Percentiles rank a stretch among this genome's conserved stretches.
Conservation (phyloP, 92 coral and sea anemone genomes). For the Phymanthus crucifer region DNA sequence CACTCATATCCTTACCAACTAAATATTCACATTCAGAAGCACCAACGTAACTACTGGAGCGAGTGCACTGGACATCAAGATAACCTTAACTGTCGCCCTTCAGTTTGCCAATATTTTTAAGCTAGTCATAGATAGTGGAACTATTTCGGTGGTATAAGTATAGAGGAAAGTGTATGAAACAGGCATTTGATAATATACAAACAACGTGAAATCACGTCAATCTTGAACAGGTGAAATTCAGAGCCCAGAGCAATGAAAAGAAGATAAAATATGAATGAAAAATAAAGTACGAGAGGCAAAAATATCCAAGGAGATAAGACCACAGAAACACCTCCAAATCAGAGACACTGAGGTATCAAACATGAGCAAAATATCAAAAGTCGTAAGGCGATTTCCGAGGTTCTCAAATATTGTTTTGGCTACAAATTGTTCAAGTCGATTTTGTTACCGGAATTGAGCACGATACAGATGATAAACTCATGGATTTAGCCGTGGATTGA, state of each 20-base stretch:
- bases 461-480: not conserved
- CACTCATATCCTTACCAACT: not conserved
- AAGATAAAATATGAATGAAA: too few relatives aligned
- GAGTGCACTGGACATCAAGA: not conserved
- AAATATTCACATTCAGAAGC: not conserved
- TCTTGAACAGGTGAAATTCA: too few relatives aligned
- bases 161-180: not conserved
- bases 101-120: not conserved
- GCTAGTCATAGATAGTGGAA: not conserved
- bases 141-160: not conserved
- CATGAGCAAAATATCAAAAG: not conserved
- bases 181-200: not conserved
- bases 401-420: not conserved
- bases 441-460: not conserved
- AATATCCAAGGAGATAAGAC: not conserved
- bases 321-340: not conserved
- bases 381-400: not conserved
- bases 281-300: too few relatives aligned
- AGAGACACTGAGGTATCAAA: not conserved
- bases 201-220: not conserved
- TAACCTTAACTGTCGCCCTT: not conserved
- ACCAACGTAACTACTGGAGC: not conserved
- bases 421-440: not conserved
- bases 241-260: too few relatives aligned
- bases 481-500: not conserved